phyloP scores from a whole-genome alignment of 64 coral and sea anemone genomes.

The Exaiptasia diaphana region DNA sequence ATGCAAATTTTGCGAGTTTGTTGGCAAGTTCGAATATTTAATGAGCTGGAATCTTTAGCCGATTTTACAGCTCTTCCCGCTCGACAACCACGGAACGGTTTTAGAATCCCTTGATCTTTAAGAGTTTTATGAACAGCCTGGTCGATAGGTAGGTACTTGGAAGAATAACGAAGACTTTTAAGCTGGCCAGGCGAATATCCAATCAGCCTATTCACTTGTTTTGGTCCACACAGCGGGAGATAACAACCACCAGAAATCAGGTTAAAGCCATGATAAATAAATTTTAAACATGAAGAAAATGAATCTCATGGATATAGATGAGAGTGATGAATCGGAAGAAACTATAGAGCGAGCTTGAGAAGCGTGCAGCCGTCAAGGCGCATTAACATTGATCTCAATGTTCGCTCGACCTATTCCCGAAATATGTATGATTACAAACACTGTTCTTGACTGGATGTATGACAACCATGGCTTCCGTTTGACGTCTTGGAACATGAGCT shows the following conservation, averaged over 20 bases:
- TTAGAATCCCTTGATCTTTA: conserved; percentile 35
- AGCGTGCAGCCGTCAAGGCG: neutral
- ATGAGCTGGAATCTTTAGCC: conserved; percentile 27
- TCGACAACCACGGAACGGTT: conserved; percentile 42
- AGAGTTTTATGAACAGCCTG: conserved; percentile 16
- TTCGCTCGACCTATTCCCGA: too few relatives aligned
- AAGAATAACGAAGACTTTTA: conserved; percentile 24
- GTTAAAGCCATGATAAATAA: neutral
- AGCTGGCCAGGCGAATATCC: conserved; percentile 27
- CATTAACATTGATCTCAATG: too few relatives aligned
- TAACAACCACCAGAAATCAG: too few relatives aligned
- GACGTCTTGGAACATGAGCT: too few relatives aligned
- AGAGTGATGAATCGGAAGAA: too few relatives aligned
- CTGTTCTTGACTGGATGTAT: too few relatives aligned
- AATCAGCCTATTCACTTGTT: too few relatives aligned
- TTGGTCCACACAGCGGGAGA: too few relatives aligned
- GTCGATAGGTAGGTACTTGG: conserved; percentile 16
- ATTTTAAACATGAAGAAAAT: neutral
- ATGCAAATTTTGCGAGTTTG: conserved; percentile 56
- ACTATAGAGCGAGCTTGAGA: neutral
- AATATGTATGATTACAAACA: too few relatives aligned
- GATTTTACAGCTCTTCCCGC: conserved; percentile 27
- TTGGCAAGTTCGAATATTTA: conserved; percentile 36
- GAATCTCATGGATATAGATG: too few relatives aligned
- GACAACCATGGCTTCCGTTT: too few relatives aligned